phyloP scores from a whole-genome alignment of 1,140 invertebrate species.

The Medauroidea extradentata region DNA sequence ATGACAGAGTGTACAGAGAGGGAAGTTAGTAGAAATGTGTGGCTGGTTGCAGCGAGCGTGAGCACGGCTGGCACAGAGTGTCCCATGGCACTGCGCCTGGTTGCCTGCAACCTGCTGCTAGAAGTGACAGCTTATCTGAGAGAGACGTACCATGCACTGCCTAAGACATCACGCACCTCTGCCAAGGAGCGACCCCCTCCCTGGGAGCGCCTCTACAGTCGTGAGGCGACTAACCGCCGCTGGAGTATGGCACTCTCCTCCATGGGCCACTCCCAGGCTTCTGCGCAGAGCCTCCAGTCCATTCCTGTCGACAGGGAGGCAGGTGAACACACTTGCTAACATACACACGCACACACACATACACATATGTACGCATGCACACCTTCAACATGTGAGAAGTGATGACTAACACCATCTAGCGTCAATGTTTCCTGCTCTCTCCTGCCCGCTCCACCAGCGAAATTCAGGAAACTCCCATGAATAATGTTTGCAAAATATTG shows the following conservation, averaged over 20 bases:
- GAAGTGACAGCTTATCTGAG: slow-evolving; percentile 97
- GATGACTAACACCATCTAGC: too few relatives aligned
- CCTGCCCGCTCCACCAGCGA: too few relatives aligned
- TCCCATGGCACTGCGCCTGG: slow-evolving; percentile 84
- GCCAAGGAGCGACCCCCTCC: slow-evolving; percentile 67
- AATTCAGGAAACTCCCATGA: too few relatives aligned
- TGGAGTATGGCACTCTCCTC: slow-evolving; percentile 90
- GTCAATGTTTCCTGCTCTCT: too few relatives aligned
- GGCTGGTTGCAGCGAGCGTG: slow-evolving; percentile 76
- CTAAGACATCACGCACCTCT: slow-evolving; percentile 49
- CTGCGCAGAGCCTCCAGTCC: slow-evolving; percentile 85
- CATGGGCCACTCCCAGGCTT: slow-evolving; percentile 88
- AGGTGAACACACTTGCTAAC: too few relatives aligned
- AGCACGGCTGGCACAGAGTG: slow-evolving; percentile 80
- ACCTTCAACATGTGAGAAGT: too few relatives aligned
- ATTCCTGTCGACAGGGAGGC: slow-evolving; percentile 73
- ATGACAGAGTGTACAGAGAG: too few relatives aligned
- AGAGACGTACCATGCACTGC: slow-evolving; percentile 86
- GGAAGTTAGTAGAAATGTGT: too few relatives aligned
- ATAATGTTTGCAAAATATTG: too few relatives aligned
- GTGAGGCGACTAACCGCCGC: slow-evolving; percentile 67
- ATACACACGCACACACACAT: neutral
- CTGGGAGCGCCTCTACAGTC: slow-evolving; percentile 73
- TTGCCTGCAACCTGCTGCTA: slow-evolving; percentile 88
- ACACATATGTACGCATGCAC: too few relatives aligned